Percentiles rank a stretch among this genome's conserved stretches.
These are phyloP conservation scores for Brachionus plicatilis DNA, from an alignment of 1,140 invertebrate genomes.

Conservation along the genomic window DNA sequence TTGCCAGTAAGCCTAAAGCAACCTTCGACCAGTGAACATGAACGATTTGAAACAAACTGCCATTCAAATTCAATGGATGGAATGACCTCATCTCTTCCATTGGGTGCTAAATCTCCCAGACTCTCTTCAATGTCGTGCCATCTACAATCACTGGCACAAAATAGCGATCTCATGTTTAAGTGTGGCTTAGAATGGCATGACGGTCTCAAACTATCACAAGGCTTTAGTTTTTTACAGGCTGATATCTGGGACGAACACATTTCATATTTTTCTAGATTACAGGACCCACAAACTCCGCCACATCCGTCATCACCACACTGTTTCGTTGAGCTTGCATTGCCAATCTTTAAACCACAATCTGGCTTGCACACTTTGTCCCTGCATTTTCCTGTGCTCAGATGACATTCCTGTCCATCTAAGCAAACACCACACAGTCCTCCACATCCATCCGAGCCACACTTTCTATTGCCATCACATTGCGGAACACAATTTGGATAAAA, in stretches of 20 bases:
- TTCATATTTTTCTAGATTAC: neutral
- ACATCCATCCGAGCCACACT: neutral
- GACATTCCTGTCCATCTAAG: neutral
- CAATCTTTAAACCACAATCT: neutral
- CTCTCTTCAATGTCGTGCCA: neutral
- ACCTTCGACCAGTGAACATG: neutral
- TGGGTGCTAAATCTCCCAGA: neutral
- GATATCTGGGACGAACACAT: neutral
- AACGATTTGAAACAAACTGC: neutral
- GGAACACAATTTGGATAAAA: slow-evolving; percentile 5
- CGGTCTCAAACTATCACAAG: neutral
- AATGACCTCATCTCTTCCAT: neutral
- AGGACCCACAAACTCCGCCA: neutral
- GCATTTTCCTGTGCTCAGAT: neutral
- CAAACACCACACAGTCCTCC: neutral
- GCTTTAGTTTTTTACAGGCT: neutral
- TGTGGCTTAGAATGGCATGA: neutral
- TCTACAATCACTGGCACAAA: neutral
- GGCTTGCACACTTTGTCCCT: neutral
- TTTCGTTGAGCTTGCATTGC: neutral
- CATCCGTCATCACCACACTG: neutral
- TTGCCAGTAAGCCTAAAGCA: neutral
- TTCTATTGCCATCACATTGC: neutral
- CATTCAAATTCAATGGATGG: neutral
- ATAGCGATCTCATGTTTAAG: neutral